phyloP scores from a whole-genome alignment of 2,797 vertebrate species.

The Pseudotriccus pelzelni region DNA sequence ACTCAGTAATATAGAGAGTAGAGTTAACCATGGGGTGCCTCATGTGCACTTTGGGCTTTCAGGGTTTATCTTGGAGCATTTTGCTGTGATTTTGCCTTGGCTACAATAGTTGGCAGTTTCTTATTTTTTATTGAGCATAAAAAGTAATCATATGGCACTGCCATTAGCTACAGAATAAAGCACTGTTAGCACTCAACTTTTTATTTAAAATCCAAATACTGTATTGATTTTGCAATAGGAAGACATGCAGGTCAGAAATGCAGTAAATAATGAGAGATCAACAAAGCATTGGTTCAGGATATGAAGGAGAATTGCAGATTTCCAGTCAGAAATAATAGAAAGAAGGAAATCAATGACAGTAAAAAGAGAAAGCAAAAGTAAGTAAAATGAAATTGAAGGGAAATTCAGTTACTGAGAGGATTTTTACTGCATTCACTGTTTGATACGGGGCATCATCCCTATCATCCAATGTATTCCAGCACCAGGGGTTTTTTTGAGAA shows the following conservation, averaged over 20 bases:
- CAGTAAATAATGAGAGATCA: neutral
- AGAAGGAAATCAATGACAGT: neutral
- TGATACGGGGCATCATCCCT: neutral
- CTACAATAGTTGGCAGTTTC: neutral
- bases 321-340: neutral
- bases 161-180: constrained; percentile 10
- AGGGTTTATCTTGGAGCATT: neutral
- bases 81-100: neutral
- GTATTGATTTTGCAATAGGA: constrained; percentile 29
- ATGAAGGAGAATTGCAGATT: neutral
- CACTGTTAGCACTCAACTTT: neutral
- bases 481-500: neutral
- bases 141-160: neutral
- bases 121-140: neutral
- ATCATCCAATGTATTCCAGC: neutral
- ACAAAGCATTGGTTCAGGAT: neutral
- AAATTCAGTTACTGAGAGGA: neutral
- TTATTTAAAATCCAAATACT: neutral
- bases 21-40: neutral
- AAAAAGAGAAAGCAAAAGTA: neutral
- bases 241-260: neutral
- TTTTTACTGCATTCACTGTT: neutral
- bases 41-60: accelerated
- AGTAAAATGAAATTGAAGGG: neutral
- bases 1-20: neutral